Evolutionary conservation across 2,113 vertebrate genomes (phyloP).

Genomic region (Manacus vitellinus): DNA sequence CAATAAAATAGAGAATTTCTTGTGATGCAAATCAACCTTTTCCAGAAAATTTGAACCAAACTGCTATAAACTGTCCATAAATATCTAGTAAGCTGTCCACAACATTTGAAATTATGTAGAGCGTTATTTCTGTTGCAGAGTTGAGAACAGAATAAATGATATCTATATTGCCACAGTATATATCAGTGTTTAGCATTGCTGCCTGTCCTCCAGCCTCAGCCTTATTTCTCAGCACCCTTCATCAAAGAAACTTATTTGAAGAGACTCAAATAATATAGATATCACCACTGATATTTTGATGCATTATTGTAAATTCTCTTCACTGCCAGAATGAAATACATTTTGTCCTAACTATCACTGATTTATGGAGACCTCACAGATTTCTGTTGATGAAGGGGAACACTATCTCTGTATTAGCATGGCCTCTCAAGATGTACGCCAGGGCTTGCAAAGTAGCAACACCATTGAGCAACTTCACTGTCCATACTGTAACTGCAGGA

Average conservation of each 20-base stretch:
- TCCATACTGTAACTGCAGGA: not conserved
- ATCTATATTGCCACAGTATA: not conserved
- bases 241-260: not conserved
- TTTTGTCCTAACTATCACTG: not conserved
- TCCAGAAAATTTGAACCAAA: not conserved
- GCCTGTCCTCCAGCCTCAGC: not conserved
- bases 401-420: not conserved
- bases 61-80: not conserved
- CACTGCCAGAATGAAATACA: not conserved
- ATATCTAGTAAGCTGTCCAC: not conserved
- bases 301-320: not conserved
- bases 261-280: not conserved
- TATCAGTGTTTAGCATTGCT: not conserved
- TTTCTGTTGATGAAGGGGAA: not conserved
- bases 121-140: not conserved
- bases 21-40: not conserved
- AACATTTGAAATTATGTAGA: not conserved
- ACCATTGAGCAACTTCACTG: not conserved
- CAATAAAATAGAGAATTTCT: not conserved
- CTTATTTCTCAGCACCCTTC: not conserved
- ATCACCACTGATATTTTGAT: not conserved
- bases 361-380: not conserved
- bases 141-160: not conserved
- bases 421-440: accelerated
- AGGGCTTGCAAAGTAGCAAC: not conserved